These are phyloP conservation scores for Cebus imitator DNA, from an alignment of 2,113 vertebrate species.

Conservation along the genomic window DNA sequence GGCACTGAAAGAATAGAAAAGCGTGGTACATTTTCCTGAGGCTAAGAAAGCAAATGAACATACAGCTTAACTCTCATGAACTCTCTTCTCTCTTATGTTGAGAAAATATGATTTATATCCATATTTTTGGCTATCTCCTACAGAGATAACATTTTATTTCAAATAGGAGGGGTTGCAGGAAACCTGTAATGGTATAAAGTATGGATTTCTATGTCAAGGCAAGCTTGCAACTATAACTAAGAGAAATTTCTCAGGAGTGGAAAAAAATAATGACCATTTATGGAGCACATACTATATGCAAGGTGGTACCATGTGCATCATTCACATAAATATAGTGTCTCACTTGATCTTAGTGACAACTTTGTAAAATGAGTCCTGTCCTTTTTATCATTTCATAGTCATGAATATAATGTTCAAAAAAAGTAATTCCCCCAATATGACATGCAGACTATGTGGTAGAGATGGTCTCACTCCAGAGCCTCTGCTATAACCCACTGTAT, in stretches of 20 bases:
- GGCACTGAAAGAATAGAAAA: slow-evolving; percentile 3
- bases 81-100: neutral
- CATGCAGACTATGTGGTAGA: neutral
- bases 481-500: neutral
- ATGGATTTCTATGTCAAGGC: neutral
- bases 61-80: too few relatives aligned
- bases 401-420: neutral
- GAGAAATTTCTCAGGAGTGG: neutral
- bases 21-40: neutral
- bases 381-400: neutral
- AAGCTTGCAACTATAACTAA: neutral
- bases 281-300: neutral
- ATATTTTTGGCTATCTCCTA: slow-evolving; percentile 1
- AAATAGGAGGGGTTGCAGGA: neutral
- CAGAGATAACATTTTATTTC: slow-evolving; percentile 16
- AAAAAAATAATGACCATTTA: neutral
- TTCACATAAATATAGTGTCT: neutral
- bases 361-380: neutral
- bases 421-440: neutral
- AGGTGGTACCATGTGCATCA: neutral
- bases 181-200: neutral
- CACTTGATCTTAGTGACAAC: neutral
- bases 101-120: neutral
- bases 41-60: too few relatives aligned
- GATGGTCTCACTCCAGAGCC: neutral